Percentiles rank a stretch among this genome's conserved stretches.
phyloP scores from a whole-genome alignment of 2,888 invertebrate genomes.

The Drosophila mercatorum region DNA sequence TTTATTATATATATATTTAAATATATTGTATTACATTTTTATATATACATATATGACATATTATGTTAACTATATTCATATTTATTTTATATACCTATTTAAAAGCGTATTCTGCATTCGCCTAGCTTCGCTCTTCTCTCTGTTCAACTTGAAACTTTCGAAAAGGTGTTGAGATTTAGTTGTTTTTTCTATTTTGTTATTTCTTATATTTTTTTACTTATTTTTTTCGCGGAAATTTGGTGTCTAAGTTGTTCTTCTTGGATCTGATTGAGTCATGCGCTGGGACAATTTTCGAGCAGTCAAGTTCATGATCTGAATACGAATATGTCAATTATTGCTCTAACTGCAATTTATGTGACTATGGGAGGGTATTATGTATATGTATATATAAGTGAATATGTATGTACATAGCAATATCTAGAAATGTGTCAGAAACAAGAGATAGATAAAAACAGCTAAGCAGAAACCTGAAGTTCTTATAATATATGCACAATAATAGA shows the following conservation, averaged over 20 bases:
- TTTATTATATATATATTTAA: too few species aligned
- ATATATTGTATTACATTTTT: too few species aligned
- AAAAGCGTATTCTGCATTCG: neutral
- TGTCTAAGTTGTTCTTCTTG: constrained; percentile 41
- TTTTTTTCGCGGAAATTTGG: constrained; percentile 52
- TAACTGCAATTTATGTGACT: neutral
- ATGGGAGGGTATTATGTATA: neutral
- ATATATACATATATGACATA: too few species aligned
- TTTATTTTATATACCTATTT: neutral
- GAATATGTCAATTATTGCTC: constrained; percentile 2
- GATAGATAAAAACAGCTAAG: neutral
- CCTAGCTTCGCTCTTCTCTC: neutral
- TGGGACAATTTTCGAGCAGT: constrained; percentile 25
- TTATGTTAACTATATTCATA: neutral
- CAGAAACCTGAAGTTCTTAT: neutral
- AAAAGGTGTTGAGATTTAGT: constrained; percentile 21
- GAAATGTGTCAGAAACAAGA: neutral
- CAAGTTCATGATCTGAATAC: constrained; percentile 16
- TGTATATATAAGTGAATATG: neutral
- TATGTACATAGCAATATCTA: neutral
- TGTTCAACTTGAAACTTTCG: constrained; percentile 14
- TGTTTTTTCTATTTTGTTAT: constrained; percentile 3
- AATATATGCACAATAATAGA: neutral
- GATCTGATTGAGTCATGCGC: constrained; percentile 48
- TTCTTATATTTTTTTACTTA: neutral